phyloP scores from a whole-genome alignment of 1,140 invertebrate species.

The Ruditapes philippinarum region DNA sequence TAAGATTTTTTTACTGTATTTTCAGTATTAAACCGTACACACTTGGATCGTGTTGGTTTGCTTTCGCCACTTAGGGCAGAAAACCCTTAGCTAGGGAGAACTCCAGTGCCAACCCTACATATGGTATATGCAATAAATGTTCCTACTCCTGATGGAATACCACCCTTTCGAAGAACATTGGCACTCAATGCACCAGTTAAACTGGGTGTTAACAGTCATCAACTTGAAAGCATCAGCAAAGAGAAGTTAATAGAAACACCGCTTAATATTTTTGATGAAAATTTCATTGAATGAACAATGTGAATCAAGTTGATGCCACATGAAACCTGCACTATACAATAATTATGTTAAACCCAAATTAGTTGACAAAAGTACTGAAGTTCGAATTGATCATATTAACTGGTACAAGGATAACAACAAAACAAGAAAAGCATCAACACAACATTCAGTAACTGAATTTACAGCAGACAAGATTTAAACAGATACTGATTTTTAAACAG shows the following conservation, averaged over 20 bases:
- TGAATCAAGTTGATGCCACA: background rate
- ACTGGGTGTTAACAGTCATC: too few species aligned
- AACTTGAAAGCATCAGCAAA: too few species aligned
- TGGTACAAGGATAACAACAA: background rate
- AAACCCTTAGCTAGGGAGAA: too few species aligned
- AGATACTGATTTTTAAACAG: constrained; percentile 34
- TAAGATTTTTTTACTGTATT: too few species aligned
- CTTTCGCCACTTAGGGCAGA: too few species aligned
- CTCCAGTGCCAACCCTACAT: too few species aligned
- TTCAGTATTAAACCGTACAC: too few species aligned
- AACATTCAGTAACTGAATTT: constrained; percentile 26
- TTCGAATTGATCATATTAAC: constrained; percentile 15
- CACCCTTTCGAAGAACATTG: too few species aligned
- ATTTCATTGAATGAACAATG: background rate
- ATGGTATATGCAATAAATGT: too few species aligned
- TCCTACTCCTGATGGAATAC: too few species aligned
- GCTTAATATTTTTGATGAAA: background rate
- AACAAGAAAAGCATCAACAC: constrained; percentile 15
- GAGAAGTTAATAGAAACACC: background rate
- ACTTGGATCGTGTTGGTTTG: too few species aligned
- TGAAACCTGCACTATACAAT: background rate
- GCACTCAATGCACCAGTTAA: too few species aligned
- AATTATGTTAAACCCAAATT: constrained; percentile 1
- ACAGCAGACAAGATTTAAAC: background rate
- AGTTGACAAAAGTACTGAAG: background rate